Conservation (phyloP, 2,888 invertebrate genomes). For the Torymus tubicola region DNA sequence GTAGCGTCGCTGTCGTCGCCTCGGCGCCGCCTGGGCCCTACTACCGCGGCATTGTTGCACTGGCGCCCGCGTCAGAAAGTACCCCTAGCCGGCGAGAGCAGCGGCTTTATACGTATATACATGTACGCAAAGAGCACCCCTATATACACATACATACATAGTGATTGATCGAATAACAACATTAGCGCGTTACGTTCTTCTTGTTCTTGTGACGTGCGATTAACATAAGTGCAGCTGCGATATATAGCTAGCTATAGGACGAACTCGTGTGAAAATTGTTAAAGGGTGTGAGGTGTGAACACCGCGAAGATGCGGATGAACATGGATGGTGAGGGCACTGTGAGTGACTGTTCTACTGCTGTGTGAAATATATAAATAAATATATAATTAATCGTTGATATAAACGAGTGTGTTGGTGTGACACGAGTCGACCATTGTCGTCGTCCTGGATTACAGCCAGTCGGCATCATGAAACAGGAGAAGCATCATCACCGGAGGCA, state of each 20-base stretch:
- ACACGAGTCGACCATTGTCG: no score
- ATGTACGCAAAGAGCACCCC: no score
- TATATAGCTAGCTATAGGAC: no score
- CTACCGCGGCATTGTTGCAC: conserved; percentile 72
- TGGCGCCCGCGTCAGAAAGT: conserved; percentile 72
- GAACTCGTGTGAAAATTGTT: neutral
- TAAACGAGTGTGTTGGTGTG: no score
- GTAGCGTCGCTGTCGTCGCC: conserved; percentile 69
- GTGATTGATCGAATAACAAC: no score
- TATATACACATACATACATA: no score
- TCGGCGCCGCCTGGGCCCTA: conserved; percentile 68
- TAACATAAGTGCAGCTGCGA: neutral
- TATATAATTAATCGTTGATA: no score
- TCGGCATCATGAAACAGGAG: conserved; percentile 71
- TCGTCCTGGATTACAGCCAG: neutral
- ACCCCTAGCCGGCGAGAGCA: conserved; percentile 58
- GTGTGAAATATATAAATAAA: neutral
- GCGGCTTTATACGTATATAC: no score
- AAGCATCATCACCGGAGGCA: conserved; percentile 69
- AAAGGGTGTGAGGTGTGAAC: no score
- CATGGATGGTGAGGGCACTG: neutral
- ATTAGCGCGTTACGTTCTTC: neutral
- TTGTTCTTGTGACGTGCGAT: neutral
- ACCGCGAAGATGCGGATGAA: conserved; percentile 4
- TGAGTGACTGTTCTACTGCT: neutral